Evolutionary conservation across 2,888 invertebrate genomes (phyloP), one percentile per base, ranked within the genome.

Genomic region (Campoplex capitator): DNA sequence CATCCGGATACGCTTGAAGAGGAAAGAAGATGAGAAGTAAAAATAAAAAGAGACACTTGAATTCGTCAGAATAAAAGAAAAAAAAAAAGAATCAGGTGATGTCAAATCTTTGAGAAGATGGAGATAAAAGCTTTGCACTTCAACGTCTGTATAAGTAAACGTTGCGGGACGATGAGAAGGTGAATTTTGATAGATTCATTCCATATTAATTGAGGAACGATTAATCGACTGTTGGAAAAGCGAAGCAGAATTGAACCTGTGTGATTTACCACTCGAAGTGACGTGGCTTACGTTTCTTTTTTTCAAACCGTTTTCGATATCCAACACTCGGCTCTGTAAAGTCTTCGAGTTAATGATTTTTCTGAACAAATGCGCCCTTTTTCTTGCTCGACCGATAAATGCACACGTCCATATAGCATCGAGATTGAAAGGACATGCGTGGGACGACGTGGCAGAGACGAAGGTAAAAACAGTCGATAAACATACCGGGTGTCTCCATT

Each of bases 361-460:
- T 16, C 11, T 1, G 1, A 70, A 1, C 7, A 2, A n/a, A 48
- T 48, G 13, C 42, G 70, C 28, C 45, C 70, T 70, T 70, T 16
- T 70, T 48, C n/a, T 70, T 16, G 13, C 7, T 4, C 42, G 6
- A 38, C 16, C 28, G 8, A 54, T 67, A 28, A 28, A 7, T 70
- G 23, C 65, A 62, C 45, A 38, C 32, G n/a, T 45, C 32, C 62
- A 45, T 45, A 51, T 80, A 80, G 48, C 51, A 73, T 70, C 54
- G 84, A 82, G 71, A 82, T 81, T 68, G 81, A 77, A 79, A 70
- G 73, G 67, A 78, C 54, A 81, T 82, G 82, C 82, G 86, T 85
- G 85, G 85, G 85, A 74, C 58, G 82, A 82, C 38, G 73, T 68
- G 67, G 77, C 81, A 35, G 77, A 73, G 71, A 35, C 67, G 74